Evolutionary conservation across 2,797 vertebrate genomes (phyloP).

Genomic region (Rhabdomys pumilio): DNA sequence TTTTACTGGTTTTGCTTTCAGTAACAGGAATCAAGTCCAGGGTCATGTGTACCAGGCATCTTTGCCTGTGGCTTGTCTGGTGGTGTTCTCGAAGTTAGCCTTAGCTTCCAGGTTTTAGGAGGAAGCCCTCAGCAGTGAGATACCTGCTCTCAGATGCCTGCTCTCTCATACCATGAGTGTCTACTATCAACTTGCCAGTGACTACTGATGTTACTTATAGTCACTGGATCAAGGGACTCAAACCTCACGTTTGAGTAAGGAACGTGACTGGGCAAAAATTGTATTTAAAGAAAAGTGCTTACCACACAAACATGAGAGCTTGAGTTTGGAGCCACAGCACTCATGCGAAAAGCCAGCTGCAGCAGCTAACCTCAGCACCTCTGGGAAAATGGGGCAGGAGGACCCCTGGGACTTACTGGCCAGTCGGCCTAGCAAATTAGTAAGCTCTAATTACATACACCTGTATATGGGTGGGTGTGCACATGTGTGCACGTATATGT

Average conservation of each 20-base stretch:
- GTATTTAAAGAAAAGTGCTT: neutral
- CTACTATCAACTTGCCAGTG: neutral
- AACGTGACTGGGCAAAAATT: neutral
- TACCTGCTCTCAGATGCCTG: accelerated
- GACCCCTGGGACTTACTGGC: neutral
- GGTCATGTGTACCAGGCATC: too few relatives aligned
- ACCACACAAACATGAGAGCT: too few relatives aligned
- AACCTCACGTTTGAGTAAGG: neutral
- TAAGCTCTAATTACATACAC: neutral
- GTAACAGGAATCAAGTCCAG: neutral
- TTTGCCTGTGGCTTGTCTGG: neutral
- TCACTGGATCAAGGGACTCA: neutral
- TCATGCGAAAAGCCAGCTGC: neutral
- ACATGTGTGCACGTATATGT: neutral
- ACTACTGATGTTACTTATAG: too few relatives aligned
- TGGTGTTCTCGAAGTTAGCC: neutral
- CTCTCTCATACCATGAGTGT: neutral
- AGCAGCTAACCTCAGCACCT: neutral
- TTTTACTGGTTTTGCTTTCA: neutral
- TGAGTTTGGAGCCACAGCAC: neutral
- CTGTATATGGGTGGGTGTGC: neutral
- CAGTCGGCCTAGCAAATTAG: neutral
- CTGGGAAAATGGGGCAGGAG: too few relatives aligned
- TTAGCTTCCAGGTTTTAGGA: neutral
- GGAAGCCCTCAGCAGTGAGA: too few relatives aligned